Evolutionary conservation across 2,888 invertebrate species (phyloP), one percentile per base, ranked within the genome.

Genomic region (Iselma pallidipennis): DNA sequence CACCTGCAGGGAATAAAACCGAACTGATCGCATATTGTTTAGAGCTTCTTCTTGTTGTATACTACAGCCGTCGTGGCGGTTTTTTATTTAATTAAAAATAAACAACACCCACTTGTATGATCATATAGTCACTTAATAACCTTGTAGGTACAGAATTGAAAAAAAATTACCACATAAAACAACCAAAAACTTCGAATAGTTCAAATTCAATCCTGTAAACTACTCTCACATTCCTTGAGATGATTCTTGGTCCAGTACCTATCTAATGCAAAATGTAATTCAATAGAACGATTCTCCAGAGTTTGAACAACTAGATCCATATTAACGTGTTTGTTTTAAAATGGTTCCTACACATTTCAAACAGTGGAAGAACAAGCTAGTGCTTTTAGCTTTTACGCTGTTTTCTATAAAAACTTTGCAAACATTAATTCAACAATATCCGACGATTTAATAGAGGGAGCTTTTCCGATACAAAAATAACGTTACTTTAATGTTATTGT

Each of bases 21-120:
- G 31, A 52, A 56, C 10, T 51, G 4, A 23, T 51, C 12, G 29
- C 55, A 49, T 53, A 59, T 55, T 59, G 59, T 59, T 31, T 59
- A 48, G n/a, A n/a, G n/a, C n/a, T 29, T 29, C 12, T 29, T 29
- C 3, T 12, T 1, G 12, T 29, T 29, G 29, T 4, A 29, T 29
- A 12, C 12, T 29, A 37, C 16, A 1, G 9, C 2, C 3, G 6
- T 19, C 19, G 1, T 9, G 9, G 7, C 19, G 16, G 37, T 6
- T 37, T 37, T n/a, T n/a, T n/a, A n/a, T n/a, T 37, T 2, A 37
- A 37, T 37, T n/a, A 14, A n/a, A 33, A 14, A 33, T 14, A 33
- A 33, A 33, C 33, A 33, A n/a, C 7, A n/a, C n/a, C n/a, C n/a
- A n/a, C n/a, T n/a, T n/a, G n/a, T 37, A 16, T 16, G 7, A 37